These are phyloP conservation scores for Lamprologus ornatipinnis DNA, from an alignment of 2,113 vertebrate species.

Conservation along the genomic window DNA sequence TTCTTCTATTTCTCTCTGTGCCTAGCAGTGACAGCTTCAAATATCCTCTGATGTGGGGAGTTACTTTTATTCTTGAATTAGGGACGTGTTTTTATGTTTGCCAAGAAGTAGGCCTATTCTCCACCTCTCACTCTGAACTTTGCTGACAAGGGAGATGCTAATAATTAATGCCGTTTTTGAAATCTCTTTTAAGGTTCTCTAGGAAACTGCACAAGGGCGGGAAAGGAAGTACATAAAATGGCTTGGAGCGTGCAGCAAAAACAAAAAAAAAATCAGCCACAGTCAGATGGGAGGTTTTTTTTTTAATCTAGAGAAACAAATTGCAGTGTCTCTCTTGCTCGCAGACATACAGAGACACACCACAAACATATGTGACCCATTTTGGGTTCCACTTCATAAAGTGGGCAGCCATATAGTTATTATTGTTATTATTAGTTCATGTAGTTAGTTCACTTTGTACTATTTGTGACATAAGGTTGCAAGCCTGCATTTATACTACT, in stretches of 20 bases:
- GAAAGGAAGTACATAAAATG: not conserved
- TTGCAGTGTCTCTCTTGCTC: not conserved
- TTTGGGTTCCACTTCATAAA: not conserved
- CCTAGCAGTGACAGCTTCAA: not conserved
- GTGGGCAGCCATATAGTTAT: not conserved
- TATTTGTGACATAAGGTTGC: not conserved
- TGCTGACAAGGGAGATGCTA: constrained; percentile 32
- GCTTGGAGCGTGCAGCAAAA: not conserved
- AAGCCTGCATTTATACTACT: not conserved
- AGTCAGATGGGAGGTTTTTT: not conserved
- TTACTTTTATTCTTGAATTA: constrained; percentile 30
- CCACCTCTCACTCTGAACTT: not conserved
- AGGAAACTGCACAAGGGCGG: not conserved
- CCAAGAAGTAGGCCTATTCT: not conserved
- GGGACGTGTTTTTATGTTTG: constrained; percentile 19
- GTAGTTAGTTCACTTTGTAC: not conserved
- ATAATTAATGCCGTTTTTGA: constrained; percentile 46
- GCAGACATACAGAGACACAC: not conserved
- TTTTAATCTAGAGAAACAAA: not conserved
- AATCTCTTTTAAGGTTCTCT: constrained; percentile 44
- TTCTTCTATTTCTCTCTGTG: not conserved
- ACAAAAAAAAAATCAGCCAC: not conserved
- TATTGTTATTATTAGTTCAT: not conserved
- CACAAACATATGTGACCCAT: constrained; percentile 1
- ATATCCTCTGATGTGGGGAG: not conserved